Base-by-base conservation (phyloP, 1,140 invertebrate species). In the Drosophila ohnishii region DNA sequence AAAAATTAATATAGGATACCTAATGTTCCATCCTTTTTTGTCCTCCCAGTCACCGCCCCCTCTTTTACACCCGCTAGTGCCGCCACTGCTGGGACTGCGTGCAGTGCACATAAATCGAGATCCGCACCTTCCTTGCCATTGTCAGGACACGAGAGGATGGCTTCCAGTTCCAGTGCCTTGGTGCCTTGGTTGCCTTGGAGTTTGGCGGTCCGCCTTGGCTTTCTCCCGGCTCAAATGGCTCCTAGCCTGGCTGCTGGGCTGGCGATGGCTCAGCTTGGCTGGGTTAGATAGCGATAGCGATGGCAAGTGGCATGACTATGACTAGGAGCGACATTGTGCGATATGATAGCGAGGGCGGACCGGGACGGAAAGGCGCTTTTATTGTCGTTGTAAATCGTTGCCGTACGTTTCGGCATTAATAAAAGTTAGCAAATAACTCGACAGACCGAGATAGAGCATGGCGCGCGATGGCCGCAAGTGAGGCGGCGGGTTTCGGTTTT, bases 381-480 rank as follows among this genome's bases (percentile, higher is more conserved):
- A 88, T 88, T 88, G 84, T 88, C 85, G 84, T 88, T 88, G 84
- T 88, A 88, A 88, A 88, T 88, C 84, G 84, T 88, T 89, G 85
- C 85, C 80, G 80, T 88, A 88, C 84, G 84, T 88, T 88, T 88
- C 84, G 80, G 87, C 84, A 88, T 88, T 88, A 88, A 88, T 88
- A 88, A 88, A 88, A 88, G 84, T 88, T 88, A 88, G 84, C 84
- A 88, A 88, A 88, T 88, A 88, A 88, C 84, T 88, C 69, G 80
- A 87, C 82, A 82, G 63, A 87, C 75, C 67, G 62, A 67, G 58
- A 58, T 67, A 61, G 64, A 53, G 59, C 42, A 39, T 40, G 72
- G 51, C 30, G 51, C 34, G 51, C 30, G 16, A 48, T 62, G 32
- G 62, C 73, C 72, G 63, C 72, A 75, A 75, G 72, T 75, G 62